phyloP scores from a whole-genome alignment of 92 coral and sea anemone species.

The Pocillopora meandrina region DNA sequence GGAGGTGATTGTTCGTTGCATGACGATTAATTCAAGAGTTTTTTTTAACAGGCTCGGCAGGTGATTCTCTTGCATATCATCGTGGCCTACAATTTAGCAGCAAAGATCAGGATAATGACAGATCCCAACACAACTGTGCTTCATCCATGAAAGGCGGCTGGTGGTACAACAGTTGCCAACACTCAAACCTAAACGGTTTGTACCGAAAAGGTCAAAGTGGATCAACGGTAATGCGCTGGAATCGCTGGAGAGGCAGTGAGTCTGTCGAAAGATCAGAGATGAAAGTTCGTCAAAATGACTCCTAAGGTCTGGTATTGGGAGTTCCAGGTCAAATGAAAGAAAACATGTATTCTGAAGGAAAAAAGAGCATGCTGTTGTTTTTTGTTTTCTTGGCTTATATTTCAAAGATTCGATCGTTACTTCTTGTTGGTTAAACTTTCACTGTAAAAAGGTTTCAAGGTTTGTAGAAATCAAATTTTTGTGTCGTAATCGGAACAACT shows the following conservation, averaged over 20 bases:
- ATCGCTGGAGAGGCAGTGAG: neutral
- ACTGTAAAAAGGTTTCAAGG: too few species aligned
- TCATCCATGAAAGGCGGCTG: neutral
- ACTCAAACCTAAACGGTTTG: constrained; percentile 7
- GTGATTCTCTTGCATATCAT: neutral
- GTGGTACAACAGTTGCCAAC: neutral
- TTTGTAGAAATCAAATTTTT: too few species aligned
- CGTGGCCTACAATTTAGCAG: neutral
- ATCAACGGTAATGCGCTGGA: neutral
- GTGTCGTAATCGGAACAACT: too few species aligned
- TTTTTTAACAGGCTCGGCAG: neutral
- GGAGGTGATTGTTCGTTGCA: too few species aligned
- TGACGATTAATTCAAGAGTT: too few species aligned
- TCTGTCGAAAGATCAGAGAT: constrained; percentile 15
- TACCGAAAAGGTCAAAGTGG: neutral
- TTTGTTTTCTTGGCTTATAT: too few species aligned
- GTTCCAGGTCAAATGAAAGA: neutral
- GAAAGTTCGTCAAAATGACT: constrained; percentile 3
- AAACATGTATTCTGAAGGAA: neutral
- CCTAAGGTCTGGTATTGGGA: neutral
- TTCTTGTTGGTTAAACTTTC: neutral
- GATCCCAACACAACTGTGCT: too few species aligned
- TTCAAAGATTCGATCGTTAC: too few species aligned
- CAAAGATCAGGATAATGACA: neutral
- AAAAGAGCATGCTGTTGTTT: too few species aligned